Evolutionary conservation across 1,140 invertebrate species (phyloP), one percentile per base, ranked within the genome.

Genomic region (Dendroctonus ponderosae): DNA sequence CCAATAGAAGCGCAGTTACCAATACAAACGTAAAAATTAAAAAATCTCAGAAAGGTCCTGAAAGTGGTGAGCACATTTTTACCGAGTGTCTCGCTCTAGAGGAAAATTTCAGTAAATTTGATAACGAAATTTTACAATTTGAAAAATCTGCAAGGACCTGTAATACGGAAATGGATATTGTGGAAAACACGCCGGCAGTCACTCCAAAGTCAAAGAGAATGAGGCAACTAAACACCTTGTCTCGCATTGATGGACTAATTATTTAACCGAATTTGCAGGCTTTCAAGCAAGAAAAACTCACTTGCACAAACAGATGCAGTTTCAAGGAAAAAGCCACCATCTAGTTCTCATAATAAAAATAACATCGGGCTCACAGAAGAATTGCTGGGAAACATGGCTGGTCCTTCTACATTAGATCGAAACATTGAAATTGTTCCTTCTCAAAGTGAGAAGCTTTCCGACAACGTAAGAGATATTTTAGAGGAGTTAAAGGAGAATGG

Each of bases 21-120:
- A 26, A 26, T 26, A 26, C 26, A 26, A 26, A 26, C 26, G 26
- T 26, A n/a, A n/a, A n/a, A n/a, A n/a, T n/a, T n/a, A n/a, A n/a
- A n/a, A n/a, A n/a, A n/a, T n/a, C n/a, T n/a, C n/a, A n/a, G 26
- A 26, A 26, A 26, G 26, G 3, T 26, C 26, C 26, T 26, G 26
- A 26, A 26, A 26, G 26, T 26, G 41, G 51, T 11, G 40, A 56
- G 5, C 39, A 54, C n/a, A 46, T 64, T 56, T 66, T 66, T 39
- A 66, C 64, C 6, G 40, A 38, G 9, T 15, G 39, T 48, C 12
- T 26, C 6, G 42, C 44, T 9, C 42, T 65, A 6, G 11, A 69
- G 11, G 42, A 65, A 44, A 44, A 69, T 62, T 12, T 66, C 14
- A 42, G 49, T 12, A 69, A 66, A 48, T 63, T 70, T 56, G 64